Conservation (phyloP, 2,888 invertebrate genomes). For the Clunio marinus region DNA sequence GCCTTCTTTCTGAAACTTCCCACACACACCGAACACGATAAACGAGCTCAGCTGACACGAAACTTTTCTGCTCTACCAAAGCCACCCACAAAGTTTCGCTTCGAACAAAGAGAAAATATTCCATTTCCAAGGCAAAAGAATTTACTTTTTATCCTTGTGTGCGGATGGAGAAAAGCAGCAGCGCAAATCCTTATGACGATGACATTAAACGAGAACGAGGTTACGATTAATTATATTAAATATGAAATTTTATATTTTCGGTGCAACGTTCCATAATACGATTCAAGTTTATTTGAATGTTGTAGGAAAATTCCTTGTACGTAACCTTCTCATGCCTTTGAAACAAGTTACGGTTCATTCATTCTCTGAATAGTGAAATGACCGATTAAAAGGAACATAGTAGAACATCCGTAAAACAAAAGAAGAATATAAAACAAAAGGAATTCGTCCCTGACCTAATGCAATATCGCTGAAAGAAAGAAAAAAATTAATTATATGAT, state of each 20-base stretch:
- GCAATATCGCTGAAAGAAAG: conserved; percentile 14
- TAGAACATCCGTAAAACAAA: background rate
- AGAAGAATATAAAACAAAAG: background rate
- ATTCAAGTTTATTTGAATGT: conserved; percentile 36
- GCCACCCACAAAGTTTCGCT: background rate
- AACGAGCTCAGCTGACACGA: conserved; percentile 27
- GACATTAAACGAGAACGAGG: conserved; percentile 28
- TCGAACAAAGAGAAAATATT: conserved; percentile 19
- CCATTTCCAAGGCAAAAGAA: conserved; percentile 27
- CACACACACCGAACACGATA: background rate
- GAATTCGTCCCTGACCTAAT: conserved; percentile 33
- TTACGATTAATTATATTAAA: conserved; percentile 33
- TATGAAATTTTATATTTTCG: conserved; percentile 1
- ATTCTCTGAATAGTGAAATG: background rate
- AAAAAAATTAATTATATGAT: conserved; percentile 12
- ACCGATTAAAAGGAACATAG: conserved; percentile 4
- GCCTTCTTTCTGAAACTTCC: background rate
- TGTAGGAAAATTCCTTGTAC: background rate
- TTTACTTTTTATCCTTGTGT: conserved; percentile 37
- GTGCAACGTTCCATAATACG: conserved; percentile 15
- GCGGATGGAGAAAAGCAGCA: no score
- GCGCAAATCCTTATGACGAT: conserved; percentile 14
- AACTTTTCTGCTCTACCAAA: background rate
- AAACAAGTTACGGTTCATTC: conserved; percentile 24
- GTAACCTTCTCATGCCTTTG: conserved; percentile 33